These are phyloP conservation scores for Ennomos quercinarius DNA, from an alignment of 2,888 invertebrate species.

Conservation along the genomic window DNA sequence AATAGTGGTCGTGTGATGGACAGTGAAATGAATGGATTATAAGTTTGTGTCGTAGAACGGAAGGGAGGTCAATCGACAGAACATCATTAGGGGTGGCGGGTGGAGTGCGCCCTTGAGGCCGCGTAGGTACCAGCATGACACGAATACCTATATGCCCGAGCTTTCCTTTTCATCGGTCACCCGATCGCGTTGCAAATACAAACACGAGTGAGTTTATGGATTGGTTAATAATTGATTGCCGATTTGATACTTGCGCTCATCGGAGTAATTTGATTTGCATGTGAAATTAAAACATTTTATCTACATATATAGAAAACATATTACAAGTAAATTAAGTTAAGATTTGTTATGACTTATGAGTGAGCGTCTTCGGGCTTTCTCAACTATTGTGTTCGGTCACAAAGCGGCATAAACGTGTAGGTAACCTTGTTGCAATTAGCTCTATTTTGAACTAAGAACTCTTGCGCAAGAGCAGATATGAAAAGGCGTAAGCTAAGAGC, in stretches of 20 bases:
- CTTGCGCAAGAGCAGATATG: no score
- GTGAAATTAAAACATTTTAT: no score
- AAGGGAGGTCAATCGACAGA: constrained; percentile 24
- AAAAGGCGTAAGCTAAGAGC: no score
- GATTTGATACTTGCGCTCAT: background rate
- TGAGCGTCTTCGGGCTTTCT: no score
- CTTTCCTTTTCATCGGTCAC: constrained; percentile 41
- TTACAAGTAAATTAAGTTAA: no score
- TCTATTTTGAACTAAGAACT: no score
- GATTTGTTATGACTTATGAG: background rate
- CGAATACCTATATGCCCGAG: constrained; percentile 41
- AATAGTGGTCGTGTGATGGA: constrained; percentile 51
- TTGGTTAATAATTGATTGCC: constrained; percentile 1
- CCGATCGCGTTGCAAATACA: constrained; percentile 30
- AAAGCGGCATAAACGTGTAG: no score
- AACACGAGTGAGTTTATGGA: constrained; percentile 16
- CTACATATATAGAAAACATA: no score
- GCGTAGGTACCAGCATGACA: constrained; percentile 46
- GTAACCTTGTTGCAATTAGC: no score
- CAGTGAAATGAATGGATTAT: constrained; percentile 39
- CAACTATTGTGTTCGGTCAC: no score
- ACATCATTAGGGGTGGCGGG: constrained; percentile 28
- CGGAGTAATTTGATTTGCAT: constrained; percentile 1
- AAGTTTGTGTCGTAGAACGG: constrained; percentile 15
- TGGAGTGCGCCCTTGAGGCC: constrained; percentile 47